phyloP scores from a whole-genome alignment of 2,888 invertebrate genomes.

The Ochropacha duplaris region DNA sequence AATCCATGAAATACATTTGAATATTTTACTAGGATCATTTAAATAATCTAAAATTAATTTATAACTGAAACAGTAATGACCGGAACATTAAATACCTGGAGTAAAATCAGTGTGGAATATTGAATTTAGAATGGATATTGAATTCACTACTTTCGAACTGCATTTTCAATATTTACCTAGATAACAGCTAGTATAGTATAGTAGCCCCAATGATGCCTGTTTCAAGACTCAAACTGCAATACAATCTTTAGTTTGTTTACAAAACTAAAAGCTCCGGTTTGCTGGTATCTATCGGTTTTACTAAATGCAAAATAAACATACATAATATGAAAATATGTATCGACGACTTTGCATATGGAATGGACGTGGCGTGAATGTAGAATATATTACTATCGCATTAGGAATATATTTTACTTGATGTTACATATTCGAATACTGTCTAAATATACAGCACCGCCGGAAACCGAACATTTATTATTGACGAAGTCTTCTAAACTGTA shows the following conservation, averaged over 20 bases:
- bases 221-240: slow-evolving; percentile 12
- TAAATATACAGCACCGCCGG: too few species aligned
- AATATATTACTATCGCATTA: slow-evolving; percentile 38
- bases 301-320: slow-evolving; percentile 32
- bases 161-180: not conserved
- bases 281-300: slow-evolving; percentile 35
- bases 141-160: not conserved
- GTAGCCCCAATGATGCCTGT: slow-evolving; percentile 4
- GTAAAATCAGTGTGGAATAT: not conserved
- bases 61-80: not conserved
- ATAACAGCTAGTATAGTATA: not conserved
- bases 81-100: not conserved
- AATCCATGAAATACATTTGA: not conserved
- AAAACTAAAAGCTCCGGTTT: slow-evolving; percentile 43
- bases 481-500: too few species aligned
- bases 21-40: not conserved
- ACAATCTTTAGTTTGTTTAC: slow-evolving; percentile 37
- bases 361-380: slow-evolving; percentile 31
- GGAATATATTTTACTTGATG: slow-evolving; percentile 40
- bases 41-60: not conserved
- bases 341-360: slow-evolving; percentile 29
- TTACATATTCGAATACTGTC: slow-evolving; percentile 13
- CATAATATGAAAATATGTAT: slow-evolving; percentile 33
- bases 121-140: not conserved
- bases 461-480: too few species aligned